Percentiles rank a stretch among this genome's conserved stretches.
Evolutionary conservation across 2,888 invertebrate species (phyloP).

Genomic region (Lathronympha strigana): DNA sequence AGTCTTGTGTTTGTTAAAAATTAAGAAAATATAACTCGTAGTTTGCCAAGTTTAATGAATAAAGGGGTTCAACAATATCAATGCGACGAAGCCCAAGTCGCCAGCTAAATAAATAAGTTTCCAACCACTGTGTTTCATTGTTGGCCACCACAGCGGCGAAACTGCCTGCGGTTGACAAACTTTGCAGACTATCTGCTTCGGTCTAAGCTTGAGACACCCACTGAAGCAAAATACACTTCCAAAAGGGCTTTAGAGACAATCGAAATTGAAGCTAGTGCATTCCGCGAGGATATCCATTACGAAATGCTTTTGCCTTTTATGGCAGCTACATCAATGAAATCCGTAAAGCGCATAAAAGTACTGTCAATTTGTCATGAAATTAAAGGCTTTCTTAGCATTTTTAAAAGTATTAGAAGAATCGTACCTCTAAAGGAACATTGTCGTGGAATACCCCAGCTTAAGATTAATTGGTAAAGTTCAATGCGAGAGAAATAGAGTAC

Average conservation of each 20-base stretch:
- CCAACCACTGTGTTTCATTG: constrained; percentile 23
- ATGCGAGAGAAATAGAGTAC: neutral
- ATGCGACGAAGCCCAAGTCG: neutral
- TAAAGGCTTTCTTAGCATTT: too few species aligned
- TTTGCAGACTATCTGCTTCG: constrained; percentile 29
- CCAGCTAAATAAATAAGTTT: constrained; percentile 21
- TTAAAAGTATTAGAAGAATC: too few species aligned
- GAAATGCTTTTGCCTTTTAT: too few species aligned
- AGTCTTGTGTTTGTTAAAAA: too few species aligned
- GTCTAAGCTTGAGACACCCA: constrained; percentile 17
- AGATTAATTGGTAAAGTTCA: neutral
- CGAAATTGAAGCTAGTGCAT: neutral
- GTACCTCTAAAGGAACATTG: too few species aligned
- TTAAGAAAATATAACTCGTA: too few species aligned
- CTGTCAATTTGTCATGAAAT: too few species aligned
- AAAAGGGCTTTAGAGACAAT: neutral
- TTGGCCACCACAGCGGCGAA: constrained; percentile 15
- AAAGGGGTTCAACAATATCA: neutral
- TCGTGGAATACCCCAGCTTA: too few species aligned
- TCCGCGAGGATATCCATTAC: too few species aligned
- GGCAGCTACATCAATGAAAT: too few species aligned
- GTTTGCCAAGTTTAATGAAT: too few species aligned
- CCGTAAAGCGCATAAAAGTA: too few species aligned
- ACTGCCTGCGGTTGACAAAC: constrained; percentile 35
- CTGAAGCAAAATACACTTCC: neutral